These are phyloP conservation scores for Melanotaenia maccullochi DNA, from an alignment of 2,797 vertebrate genomes.

Conservation along the genomic window DNA sequence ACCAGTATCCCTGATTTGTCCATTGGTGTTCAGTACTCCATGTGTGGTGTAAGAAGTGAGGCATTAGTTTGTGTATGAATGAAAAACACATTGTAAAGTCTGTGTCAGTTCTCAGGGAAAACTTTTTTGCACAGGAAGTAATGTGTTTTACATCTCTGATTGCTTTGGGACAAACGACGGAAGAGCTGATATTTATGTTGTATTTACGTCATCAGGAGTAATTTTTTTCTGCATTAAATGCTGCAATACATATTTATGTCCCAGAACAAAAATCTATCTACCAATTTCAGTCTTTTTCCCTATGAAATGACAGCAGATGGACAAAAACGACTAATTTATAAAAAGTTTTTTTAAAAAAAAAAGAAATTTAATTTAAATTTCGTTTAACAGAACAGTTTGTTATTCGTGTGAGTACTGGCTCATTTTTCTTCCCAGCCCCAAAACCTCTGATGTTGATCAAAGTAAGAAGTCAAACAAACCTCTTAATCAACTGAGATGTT, in stretches of 20 bases:
- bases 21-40: background rate
- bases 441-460: background rate
- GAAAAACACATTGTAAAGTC: background rate
- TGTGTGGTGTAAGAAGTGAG: too few species aligned
- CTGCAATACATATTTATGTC: too few species aligned
- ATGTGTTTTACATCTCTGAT: background rate
- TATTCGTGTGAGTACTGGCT: background rate
- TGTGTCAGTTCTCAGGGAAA: background rate
- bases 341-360: too few species aligned
- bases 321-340: background rate
- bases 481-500: constrained; percentile 35
- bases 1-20: background rate
- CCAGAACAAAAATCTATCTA: background rate
- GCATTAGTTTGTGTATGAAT: background rate
- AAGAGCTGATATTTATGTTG: constrained; percentile 3
- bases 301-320: background rate
- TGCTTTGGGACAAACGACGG: constrained; percentile 8
- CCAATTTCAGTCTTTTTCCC: too few species aligned
- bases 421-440: background rate
- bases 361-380: too few species aligned
- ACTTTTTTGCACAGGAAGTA: background rate
- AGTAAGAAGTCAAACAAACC: constrained; percentile 5
- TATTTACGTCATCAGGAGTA: background rate
- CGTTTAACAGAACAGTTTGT: too few species aligned
- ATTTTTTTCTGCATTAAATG: background rate